Evolutionary conservation across 2,797 vertebrate species (phyloP).

Genomic region (Xenops minutus): DNA sequence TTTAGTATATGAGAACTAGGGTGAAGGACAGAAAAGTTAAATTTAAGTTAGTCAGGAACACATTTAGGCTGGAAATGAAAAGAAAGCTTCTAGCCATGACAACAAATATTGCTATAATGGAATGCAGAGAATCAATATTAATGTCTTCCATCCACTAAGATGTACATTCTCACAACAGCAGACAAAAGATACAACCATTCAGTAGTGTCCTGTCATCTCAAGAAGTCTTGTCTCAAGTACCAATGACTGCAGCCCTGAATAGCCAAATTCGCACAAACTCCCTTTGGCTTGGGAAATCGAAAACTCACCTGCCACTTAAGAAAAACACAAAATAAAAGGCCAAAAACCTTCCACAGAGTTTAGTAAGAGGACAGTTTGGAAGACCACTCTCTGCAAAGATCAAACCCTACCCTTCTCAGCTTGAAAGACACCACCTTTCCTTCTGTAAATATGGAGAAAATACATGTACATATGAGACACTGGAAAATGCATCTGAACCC

Average conservation of each 20-base stretch:
- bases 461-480: not conserved
- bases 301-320: not conserved
- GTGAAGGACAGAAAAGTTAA: not conserved
- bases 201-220: not conserved
- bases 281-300: not conserved
- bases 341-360: not conserved
- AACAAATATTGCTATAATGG: not conserved
- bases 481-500: not conserved
- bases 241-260: not conserved
- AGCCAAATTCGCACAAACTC: not conserved
- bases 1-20: not conserved
- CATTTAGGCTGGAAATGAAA: not conserved
- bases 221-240: not conserved
- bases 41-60: not conserved
- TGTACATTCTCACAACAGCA: not conserved
- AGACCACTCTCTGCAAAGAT: not conserved
- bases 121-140: not conserved
- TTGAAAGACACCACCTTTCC: not conserved
- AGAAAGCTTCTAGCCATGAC: not conserved
- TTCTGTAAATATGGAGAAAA: not conserved
- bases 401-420: not conserved
- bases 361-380: not conserved
- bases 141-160: not conserved
- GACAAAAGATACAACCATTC: not conserved
- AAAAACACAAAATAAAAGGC: not conserved